Evolutionary conservation across 1,140 invertebrate species (phyloP).

Genomic region (Zelostemma sp.): DNA sequence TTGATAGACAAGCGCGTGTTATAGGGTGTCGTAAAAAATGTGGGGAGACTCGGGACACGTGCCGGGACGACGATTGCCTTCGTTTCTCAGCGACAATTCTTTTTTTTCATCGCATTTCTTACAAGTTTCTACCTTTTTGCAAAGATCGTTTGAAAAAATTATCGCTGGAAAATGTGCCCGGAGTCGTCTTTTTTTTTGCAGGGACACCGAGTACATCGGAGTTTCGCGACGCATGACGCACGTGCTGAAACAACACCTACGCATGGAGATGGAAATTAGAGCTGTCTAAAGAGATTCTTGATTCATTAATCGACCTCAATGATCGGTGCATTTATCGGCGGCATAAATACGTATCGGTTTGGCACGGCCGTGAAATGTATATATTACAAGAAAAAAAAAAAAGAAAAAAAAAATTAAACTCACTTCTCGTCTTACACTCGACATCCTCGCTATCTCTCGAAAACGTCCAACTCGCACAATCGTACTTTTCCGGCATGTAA

Average conservation of each 20-base stretch:
- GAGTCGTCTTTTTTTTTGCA: no score
- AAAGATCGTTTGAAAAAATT: no score
- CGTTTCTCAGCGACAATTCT: no score
- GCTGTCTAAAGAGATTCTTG: slow-evolving; percentile 55
- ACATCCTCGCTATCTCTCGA: slow-evolving; percentile 24
- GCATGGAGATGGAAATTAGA: slow-evolving; percentile 50
- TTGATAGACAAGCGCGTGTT: slow-evolving; percentile 45
- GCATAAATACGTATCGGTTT: not conserved
- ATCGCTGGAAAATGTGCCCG: no score
- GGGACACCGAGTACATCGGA: slow-evolving; percentile 5
- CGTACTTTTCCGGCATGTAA: slow-evolving; percentile 50
- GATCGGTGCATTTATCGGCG: slow-evolving; percentile 46
- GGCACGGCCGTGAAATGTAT: slow-evolving; percentile 35
- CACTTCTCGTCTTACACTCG: slow-evolving; percentile 39
- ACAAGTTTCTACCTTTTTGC: not conserved
- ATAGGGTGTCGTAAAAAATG: slow-evolving; percentile 31
- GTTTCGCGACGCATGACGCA: slow-evolving; percentile 5
- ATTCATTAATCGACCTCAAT: slow-evolving; percentile 65
- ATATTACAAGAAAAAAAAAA: not conserved
- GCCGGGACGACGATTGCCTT: no score
- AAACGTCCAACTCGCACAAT: slow-evolving; percentile 41
- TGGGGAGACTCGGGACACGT: slow-evolving; percentile 5
- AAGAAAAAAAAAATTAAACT: slow-evolving; percentile 11
- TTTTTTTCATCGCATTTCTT: no score
- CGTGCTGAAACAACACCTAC: slow-evolving; percentile 41